Conservation (phyloP, 1,140 invertebrate genomes). For the Eumaeus atala region DNA sequence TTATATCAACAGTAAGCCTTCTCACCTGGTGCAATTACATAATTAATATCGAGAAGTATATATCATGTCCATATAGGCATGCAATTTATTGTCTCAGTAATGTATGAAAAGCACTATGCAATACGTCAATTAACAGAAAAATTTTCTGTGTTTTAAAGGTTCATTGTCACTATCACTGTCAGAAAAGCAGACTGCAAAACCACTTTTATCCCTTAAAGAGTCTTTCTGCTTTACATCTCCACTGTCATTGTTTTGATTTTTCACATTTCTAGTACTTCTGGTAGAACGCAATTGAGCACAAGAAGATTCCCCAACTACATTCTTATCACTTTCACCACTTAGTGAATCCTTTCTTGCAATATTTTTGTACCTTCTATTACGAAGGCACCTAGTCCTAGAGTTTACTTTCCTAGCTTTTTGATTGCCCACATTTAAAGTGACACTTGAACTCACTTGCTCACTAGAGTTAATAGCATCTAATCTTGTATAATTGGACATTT, state of each 20-base stretch:
- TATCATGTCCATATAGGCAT: no score
- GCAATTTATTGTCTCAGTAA: no score
- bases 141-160: slow-evolving; percentile 46
- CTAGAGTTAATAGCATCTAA: slow-evolving; percentile 41
- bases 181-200: slow-evolving; percentile 56
- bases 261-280: slow-evolving; percentile 15
- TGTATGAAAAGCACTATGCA: no score
- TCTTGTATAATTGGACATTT: slow-evolving; percentile 35
- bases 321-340: slow-evolving; percentile 3
- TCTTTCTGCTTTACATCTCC: slow-evolving; percentile 29
- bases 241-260: slow-evolving; percentile 15
- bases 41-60: no score
- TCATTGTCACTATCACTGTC: slow-evolving; percentile 61
- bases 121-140: slow-evolving; percentile 42
- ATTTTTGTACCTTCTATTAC: slow-evolving; percentile 13
- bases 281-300: slow-evolving; percentile 1
- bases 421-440: slow-evolving; percentile 43
- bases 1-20: not conserved
- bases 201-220: slow-evolving; percentile 50
- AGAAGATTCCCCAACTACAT: not conserved
- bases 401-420: slow-evolving; percentile 23
- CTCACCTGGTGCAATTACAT: not conserved
- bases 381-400: slow-evolving; percentile 16
- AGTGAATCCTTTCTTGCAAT: not conserved
- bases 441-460: slow-evolving; percentile 43